Conservation (phyloP, 2,797 vertebrate genomes). For the Nannoperca obscura region DNA sequence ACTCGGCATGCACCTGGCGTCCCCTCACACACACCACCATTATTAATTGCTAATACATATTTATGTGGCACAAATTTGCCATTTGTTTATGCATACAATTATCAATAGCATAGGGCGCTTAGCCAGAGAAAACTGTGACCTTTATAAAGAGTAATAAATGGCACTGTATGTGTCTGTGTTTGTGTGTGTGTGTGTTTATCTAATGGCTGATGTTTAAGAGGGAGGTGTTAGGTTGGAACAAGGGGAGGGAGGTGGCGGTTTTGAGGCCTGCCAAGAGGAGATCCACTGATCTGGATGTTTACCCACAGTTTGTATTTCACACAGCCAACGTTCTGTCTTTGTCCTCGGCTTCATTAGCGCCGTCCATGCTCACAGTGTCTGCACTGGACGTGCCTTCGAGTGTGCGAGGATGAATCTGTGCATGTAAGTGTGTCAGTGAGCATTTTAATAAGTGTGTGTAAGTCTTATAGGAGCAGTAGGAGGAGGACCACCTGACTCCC, state of each 20-base stretch:
- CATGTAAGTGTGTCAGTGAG: slow-evolving; percentile 21
- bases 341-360: slow-evolving; percentile 64
- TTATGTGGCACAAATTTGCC: slow-evolving; percentile 99
- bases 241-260: slow-evolving; percentile 73
- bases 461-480: neutral
- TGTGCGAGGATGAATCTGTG: slow-evolving; percentile 73
- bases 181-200: slow-evolving; percentile 44
- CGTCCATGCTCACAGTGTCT: slow-evolving; percentile 72
- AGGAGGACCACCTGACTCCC: neutral
- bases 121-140: slow-evolving; percentile 98
- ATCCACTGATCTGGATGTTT: slow-evolving; percentile 80
- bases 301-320: slow-evolving; percentile 68
- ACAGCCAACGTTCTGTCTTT: slow-evolving; percentile 62
- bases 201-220: slow-evolving; percentile 75
- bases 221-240: slow-evolving; percentile 89
- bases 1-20: slow-evolving; percentile 95
- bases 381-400: slow-evolving; percentile 85
- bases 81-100: slow-evolving; percentile 99
- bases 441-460: neutral
- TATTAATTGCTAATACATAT: slow-evolving; percentile 99
- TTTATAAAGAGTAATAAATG: slow-evolving; percentile 99
- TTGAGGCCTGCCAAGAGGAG: slow-evolving; percentile 71
- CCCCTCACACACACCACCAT: slow-evolving; percentile 88
- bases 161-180: slow-evolving; percentile 81
- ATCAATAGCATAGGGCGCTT: slow-evolving; percentile 95